These are phyloP conservation scores for Argya squamiceps DNA, from an alignment of 2,797 vertebrate genomes.

Conservation along the genomic window DNA sequence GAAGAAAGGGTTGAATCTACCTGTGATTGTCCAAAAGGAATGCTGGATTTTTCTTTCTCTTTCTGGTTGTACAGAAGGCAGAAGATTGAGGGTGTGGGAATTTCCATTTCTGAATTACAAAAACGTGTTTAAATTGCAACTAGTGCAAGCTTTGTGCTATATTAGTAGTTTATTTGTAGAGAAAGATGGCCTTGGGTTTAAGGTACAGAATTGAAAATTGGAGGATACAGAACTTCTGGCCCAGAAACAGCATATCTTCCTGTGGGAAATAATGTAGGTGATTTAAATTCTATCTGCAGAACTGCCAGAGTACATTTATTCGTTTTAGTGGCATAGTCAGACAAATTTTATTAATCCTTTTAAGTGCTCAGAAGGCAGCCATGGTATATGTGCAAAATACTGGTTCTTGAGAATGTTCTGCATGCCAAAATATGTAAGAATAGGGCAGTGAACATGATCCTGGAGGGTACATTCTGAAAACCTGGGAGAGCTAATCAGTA, in stretches of 20 bases:
- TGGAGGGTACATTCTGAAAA: background rate
- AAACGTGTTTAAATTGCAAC: background rate
- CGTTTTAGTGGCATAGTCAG: background rate
- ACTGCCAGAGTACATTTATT: background rate
- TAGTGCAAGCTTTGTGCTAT: background rate
- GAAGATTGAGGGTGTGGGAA: background rate
- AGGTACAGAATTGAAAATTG: background rate
- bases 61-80: background rate
- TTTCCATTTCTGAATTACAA: background rate
- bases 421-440: background rate
- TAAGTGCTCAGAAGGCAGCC: background rate
- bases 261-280: background rate
- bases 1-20: background rate
- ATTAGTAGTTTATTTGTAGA: background rate
- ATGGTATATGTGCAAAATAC: background rate
- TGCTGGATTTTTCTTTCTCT: background rate
- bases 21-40: background rate
- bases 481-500: background rate
- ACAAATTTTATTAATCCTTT: slow-evolving; percentile 10
- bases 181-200: background rate
- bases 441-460: background rate
- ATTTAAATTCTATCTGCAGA: background rate
- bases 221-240: background rate
- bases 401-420: background rate
- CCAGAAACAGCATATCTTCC: background rate